Conservation (phyloP, 2,888 invertebrate species). For the Iphiclides podalirius region DNA sequence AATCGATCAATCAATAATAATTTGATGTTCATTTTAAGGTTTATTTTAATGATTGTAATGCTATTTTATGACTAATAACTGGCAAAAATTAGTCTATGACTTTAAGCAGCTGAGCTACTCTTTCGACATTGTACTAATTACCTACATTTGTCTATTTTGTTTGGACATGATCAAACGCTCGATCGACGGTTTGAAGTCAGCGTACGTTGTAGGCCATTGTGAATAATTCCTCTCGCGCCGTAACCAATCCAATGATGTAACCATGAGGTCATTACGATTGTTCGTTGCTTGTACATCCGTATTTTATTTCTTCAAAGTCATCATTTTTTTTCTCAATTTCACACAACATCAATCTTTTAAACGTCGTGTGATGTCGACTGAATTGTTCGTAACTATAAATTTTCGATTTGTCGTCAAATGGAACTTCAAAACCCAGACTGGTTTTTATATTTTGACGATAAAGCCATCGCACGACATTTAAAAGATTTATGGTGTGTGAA, state of each 20-base stretch:
- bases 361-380: neutral
- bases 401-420: neutral
- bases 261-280: slow-evolving; percentile 23
- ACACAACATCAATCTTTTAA: slow-evolving; percentile 10
- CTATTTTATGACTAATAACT: too few species aligned
- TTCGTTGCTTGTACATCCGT: slow-evolving; percentile 17
- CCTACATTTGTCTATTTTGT: neutral
- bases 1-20: too few species aligned
- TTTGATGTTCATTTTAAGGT: too few species aligned
- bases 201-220: slow-evolving; percentile 5
- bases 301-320: slow-evolving; percentile 16
- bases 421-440: too few species aligned
- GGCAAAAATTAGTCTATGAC: too few species aligned
- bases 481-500: too few species aligned
- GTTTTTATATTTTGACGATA: too few species aligned
- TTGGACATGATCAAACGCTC: neutral
- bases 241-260: slow-evolving; percentile 20
- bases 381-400: neutral
- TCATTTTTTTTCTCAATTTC: slow-evolving; percentile 15
- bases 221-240: slow-evolving; percentile 19
- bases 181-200: slow-evolving; percentile 6
- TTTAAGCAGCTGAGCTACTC: too few species aligned
- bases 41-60: too few species aligned
- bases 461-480: too few species aligned
- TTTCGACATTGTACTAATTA: too few species aligned